Evolutionary conservation across 2,888 invertebrate species (phyloP).

Genomic region (Ommatoiulus sabulosus): DNA sequence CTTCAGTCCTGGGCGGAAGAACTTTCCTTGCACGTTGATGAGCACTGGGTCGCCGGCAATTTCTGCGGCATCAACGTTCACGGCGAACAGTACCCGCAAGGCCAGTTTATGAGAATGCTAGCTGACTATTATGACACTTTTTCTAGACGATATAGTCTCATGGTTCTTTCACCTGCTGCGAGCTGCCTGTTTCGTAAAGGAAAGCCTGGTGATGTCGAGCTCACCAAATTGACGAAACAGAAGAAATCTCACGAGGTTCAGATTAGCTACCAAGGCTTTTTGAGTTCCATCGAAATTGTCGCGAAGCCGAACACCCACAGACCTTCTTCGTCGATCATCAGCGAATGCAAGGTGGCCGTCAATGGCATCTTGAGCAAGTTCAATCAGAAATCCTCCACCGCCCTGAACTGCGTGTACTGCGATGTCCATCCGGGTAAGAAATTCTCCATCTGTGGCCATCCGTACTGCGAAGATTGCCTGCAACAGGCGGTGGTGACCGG

Average conservation of each 20-base stretch:
- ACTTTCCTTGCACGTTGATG: not conserved
- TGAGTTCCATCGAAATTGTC: not conserved
- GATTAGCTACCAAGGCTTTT: not conserved
- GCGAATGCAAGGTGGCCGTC: not conserved
- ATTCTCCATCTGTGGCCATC: not conserved
- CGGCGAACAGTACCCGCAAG: not conserved
- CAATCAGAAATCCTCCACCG: not conserved
- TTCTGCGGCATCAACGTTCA: not conserved
- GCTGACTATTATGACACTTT: not conserved
- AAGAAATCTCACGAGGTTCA: not conserved
- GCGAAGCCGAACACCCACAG: not conserved
- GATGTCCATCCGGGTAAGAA: not conserved
- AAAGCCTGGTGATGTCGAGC: not conserved
- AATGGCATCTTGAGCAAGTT: not conserved
- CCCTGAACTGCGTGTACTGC: not conserved
- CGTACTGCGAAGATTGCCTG: not conserved
- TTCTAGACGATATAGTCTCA: not conserved
- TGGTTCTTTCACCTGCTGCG: not conserved
- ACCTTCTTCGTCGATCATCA: not conserved
- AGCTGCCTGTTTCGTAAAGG: not conserved
- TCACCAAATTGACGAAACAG: not conserved
- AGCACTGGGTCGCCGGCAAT: not conserved
- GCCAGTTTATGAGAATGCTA: not conserved
- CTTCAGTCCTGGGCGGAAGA: not conserved
- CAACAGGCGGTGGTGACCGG: not conserved